Evolutionary conservation across 2,888 invertebrate genomes (phyloP), one percentile per base, ranked within the genome.

Genomic region (Danaus chrysippus): DNA sequence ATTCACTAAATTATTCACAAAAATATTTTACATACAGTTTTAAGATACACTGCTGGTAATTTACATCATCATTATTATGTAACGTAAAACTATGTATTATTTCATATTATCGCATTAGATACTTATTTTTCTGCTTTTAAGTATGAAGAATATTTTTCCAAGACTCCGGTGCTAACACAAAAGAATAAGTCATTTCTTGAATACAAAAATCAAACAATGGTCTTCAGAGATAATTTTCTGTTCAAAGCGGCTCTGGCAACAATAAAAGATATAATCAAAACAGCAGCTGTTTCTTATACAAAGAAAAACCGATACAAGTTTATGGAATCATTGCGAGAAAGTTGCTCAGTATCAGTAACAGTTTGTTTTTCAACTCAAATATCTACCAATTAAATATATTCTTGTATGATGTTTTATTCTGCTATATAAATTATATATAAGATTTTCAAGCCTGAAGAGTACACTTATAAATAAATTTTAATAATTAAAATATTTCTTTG

Each of bases 281-380:
- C 49, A 15, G 10, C 63, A 63, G 59, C 53, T 59, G 63, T 46
- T 54, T 54, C 59, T 63, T 41, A 56, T 56, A 53, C 41, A 43
- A n/a, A 56, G 55, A 56, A 59, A 60, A 56, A 56, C 59, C 59
- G 44, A 63, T 63, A 63, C 3, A 59, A 63, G 10, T 60, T 63
- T 57, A 63, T 59, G 59, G 54, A 54, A 59, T 63, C 53, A 52
- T 15, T 53, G 15, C 43, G 54, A 42, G 15, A 49, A 63, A 63
- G 56, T 63, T 56, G 12, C 44, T 57, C 54, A 23, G 56, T 59
- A 59, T 57, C 63, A 57, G 59, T 59, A 59, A 59, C 59, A 53
- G 23, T 49, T 59, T 49, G 46, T 54, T 42, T 55, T 19, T 10
- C 19, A 42, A 59, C 56, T 59, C 34, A 12, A 15, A 55, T 10